Percentiles rank a stretch among this genome's conserved stretches.
These are phyloP conservation scores for Semaprochilodus insignis DNA, from an alignment of 2,797 vertebrate genomes.

Conservation along the genomic window DNA sequence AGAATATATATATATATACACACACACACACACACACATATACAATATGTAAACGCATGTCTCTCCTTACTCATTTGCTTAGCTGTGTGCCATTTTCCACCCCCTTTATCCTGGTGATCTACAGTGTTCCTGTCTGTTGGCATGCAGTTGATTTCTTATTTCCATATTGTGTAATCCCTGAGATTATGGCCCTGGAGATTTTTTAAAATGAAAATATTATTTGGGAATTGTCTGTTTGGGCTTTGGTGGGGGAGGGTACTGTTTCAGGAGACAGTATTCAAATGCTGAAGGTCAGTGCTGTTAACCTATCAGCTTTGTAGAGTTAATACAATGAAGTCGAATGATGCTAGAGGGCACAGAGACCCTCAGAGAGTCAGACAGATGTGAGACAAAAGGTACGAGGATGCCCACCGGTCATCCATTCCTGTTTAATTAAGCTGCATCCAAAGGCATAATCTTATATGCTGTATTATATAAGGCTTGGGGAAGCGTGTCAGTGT, in stretches of 20 bases:
- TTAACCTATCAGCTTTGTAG: background rate
- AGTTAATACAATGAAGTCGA: background rate
- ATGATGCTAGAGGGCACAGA: background rate
- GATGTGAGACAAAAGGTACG: background rate
- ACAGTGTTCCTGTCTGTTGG: background rate
- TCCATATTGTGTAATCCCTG: conserved; percentile 9
- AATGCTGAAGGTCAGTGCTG: background rate
- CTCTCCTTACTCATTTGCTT: too few relatives aligned
- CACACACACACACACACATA: too few relatives aligned
- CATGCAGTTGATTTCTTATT: conserved; percentile 1
- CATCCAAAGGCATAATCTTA: background rate
- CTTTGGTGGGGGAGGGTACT: background rate
- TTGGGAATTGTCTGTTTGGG: background rate
- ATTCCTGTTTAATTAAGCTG: background rate
- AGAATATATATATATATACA: too few relatives aligned
- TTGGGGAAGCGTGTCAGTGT: background rate
- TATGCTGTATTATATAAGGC: background rate
- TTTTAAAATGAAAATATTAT: conserved; percentile 1
- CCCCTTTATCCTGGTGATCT: background rate
- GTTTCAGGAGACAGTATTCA: background rate
- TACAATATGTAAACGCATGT: too few relatives aligned
- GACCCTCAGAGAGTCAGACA: background rate
- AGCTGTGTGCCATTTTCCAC: background rate
- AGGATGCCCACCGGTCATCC: too few relatives aligned
- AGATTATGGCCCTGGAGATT: conserved; percentile 4